Evolutionary conservation across 2,113 vertebrate species (phyloP).

Genomic region (Oceanites oceanicus): DNA sequence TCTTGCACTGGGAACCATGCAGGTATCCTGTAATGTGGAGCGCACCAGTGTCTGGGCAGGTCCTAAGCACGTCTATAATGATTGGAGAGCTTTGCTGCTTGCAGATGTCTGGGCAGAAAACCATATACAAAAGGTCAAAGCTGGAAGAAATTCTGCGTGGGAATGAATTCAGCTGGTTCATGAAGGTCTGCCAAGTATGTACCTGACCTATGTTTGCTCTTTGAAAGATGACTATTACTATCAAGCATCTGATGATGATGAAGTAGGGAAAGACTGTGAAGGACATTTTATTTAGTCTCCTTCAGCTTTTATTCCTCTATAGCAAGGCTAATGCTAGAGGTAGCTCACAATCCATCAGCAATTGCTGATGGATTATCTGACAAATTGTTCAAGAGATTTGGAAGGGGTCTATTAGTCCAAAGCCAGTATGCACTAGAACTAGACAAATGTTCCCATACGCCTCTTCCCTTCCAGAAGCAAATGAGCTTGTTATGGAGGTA

Average conservation of each 20-base stretch:
- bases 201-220: not conserved
- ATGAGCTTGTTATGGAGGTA: conserved; percentile 2
- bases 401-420: not conserved
- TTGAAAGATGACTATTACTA: not conserved
- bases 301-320: not conserved
- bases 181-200: not conserved
- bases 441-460: not conserved
- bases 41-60: not conserved
- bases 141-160: not conserved
- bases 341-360: not conserved
- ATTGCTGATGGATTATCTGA: not conserved
- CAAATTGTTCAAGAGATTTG: conserved; percentile 28
- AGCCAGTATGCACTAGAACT: not conserved
- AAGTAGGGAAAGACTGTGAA: not conserved
- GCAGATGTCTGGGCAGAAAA: not conserved
- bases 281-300: not conserved
- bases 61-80: not conserved
- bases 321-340: not conserved
- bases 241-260: not conserved
- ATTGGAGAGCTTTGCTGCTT: not conserved
- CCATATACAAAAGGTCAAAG: not conserved
- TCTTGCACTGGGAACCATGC: not conserved
- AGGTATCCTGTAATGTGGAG: not conserved
- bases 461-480: conserved; percentile 6
- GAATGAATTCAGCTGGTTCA: not conserved